Percentiles rank a stretch among this genome's conserved stretches.
Evolutionary conservation across 35 echinoderm and acorn worm genomes (phyloP).

Genomic region (Apostichopus californicus): DNA sequence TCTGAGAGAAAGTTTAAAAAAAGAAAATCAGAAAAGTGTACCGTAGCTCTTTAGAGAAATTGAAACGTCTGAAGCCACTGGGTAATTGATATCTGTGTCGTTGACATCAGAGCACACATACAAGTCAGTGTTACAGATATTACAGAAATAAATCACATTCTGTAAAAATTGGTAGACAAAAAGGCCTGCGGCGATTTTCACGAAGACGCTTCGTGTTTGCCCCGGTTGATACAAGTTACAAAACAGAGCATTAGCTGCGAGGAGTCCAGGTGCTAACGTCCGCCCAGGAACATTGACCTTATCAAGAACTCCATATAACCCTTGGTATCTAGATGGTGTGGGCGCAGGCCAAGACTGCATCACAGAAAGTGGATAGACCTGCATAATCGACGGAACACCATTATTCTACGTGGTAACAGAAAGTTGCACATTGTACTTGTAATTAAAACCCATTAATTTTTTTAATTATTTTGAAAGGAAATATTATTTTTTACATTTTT

Average conservation of each 20-base stretch:
- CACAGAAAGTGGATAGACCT: too few relatives aligned
- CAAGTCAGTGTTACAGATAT: background rate
- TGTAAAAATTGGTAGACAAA: background rate
- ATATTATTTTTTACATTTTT: too few relatives aligned
- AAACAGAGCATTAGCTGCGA: background rate
- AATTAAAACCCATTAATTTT: too few relatives aligned
- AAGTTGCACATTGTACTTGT: too few relatives aligned
- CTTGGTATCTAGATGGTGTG: too few relatives aligned
- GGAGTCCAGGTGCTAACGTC: background rate
- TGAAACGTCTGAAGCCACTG: background rate
- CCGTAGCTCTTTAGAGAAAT: background rate
- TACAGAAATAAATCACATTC: background rate
- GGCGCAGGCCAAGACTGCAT: too few relatives aligned
- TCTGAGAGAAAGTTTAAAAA: background rate
- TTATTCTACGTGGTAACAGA: too few relatives aligned
- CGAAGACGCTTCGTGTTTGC: background rate
- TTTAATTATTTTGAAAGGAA: too few relatives aligned
- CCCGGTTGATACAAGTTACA: background rate
- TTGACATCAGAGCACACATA: background rate
- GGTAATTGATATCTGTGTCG: background rate
- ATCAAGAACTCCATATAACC: background rate
- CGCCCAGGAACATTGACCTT: background rate
- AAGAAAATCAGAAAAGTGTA: background rate
- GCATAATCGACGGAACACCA: too few relatives aligned
- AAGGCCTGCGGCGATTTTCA: background rate